Evolutionary conservation across 92 coral and sea anemone species (phyloP).

Genomic region (Anthopleura xanthogrammica): DNA sequence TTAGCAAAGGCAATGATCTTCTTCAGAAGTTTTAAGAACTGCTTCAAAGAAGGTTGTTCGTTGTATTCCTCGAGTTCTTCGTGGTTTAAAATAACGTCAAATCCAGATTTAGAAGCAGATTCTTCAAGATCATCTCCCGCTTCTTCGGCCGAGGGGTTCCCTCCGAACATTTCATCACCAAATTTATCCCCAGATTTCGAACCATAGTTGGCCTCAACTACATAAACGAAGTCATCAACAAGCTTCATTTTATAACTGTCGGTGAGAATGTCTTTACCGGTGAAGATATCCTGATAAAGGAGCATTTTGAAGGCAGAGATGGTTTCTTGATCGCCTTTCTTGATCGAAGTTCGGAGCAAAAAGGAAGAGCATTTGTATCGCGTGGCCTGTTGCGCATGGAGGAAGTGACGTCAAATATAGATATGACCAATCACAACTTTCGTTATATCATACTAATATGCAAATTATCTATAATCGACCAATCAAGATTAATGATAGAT

Average conservation of each 20-base stretch:
- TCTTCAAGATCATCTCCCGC: slow-evolving; percentile 13
- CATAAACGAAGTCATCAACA: slow-evolving; percentile 32
- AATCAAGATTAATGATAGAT: slow-evolving; percentile 4
- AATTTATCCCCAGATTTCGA: slow-evolving; percentile 13
- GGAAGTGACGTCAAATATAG: not conserved
- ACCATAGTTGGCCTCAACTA: slow-evolving; percentile 5
- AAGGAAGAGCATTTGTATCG: not conserved
- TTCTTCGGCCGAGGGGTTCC: slow-evolving; percentile 53
- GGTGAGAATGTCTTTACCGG: slow-evolving; percentile 42
- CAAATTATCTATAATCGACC: not conserved
- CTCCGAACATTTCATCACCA: slow-evolving; percentile 47
- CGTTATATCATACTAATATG: slow-evolving; percentile 1
- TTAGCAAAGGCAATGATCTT: not conserved
- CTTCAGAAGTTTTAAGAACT: slow-evolving; percentile 12
- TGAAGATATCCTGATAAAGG: slow-evolving; percentile 38
- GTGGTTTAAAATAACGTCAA: slow-evolving; percentile 35
- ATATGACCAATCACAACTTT: not conserved
- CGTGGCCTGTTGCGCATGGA: slow-evolving; percentile 19
- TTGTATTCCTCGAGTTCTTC: slow-evolving; percentile 15
- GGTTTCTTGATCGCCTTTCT: not conserved
- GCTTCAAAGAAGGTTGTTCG: not conserved
- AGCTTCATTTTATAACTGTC: slow-evolving; percentile 37
- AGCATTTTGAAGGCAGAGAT: slow-evolving; percentile 27
- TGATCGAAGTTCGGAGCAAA: slow-evolving; percentile 19
- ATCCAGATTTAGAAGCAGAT: not conserved